Conservation (phyloP, 2,113 vertebrate genomes). For the Phycodurus eques region DNA sequence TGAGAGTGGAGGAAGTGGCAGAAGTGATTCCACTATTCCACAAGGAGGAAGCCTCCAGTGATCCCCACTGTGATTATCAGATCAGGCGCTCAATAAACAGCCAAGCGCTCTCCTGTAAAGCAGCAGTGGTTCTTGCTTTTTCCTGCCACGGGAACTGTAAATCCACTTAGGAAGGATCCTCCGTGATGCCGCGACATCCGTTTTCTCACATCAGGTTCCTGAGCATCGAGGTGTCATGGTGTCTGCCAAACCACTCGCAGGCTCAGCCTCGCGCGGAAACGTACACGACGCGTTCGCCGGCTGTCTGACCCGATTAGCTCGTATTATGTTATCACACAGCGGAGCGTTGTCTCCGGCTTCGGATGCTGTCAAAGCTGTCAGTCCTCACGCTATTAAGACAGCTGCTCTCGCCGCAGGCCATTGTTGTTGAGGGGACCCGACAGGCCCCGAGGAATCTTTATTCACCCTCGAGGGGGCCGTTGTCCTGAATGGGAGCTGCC, state of each 20-base stretch:
- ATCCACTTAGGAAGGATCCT: constrained; percentile 37
- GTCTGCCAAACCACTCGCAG: constrained; percentile 44
- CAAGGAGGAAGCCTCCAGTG: constrained; percentile 19
- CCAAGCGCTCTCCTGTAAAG: constrained; percentile 20
- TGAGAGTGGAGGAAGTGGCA: constrained; percentile 25
- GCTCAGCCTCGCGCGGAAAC: constrained; percentile 40
- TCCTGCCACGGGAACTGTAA: constrained; percentile 31
- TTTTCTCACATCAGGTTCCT: constrained; percentile 47
- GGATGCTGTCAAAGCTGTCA: constrained; percentile 58
- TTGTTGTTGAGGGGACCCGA: constrained; percentile 61
- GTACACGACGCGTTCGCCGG: constrained; percentile 36
- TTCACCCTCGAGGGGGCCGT: constrained; percentile 52
- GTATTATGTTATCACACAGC: constrained; percentile 57
- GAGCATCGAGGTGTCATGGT: constrained; percentile 20
- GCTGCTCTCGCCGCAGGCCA: constrained; percentile 53
- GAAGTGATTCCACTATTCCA: constrained; percentile 25
- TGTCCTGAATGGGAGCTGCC: constrained; percentile 65
- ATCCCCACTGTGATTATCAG: constrained; percentile 49
- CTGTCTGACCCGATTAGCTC: constrained; percentile 11
- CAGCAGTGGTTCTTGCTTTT: constrained; percentile 33
- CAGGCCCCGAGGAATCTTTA: constrained; percentile 60
- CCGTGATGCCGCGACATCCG: constrained; percentile 43
- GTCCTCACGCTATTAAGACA: constrained; percentile 68
- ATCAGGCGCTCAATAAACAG: constrained; percentile 39
- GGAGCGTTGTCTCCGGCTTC: constrained; percentile 44